Evolutionary conservation across 2,888 invertebrate genomes (phyloP).

Genomic region (Balanococcus diminutus): DNA sequence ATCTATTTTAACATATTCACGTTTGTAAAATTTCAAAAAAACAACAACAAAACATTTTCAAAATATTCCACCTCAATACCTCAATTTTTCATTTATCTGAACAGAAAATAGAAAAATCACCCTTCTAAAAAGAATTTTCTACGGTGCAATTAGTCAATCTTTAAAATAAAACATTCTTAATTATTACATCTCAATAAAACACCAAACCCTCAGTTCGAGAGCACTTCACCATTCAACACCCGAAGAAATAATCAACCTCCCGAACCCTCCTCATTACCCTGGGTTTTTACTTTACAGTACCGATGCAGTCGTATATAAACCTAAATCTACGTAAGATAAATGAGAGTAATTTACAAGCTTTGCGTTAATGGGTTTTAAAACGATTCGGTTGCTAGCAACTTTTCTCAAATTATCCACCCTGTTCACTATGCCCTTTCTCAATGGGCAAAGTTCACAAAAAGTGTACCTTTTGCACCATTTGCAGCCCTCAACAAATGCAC

Average conservation of each 20-base stretch:
- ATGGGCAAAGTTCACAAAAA: not conserved
- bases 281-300: no score
- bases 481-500: not conserved
- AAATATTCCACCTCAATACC: no score
- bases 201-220: not conserved
- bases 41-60: no score
- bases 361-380: conserved; percentile 37
- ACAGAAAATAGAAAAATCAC: no score
- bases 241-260: not conserved
- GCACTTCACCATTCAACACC: not conserved
- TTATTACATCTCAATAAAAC: not conserved
- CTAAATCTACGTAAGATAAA: no score
- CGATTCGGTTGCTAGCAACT: not conserved
- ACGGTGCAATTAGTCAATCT: not conserved
- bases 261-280: not conserved
- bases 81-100: no score
- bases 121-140: no score
- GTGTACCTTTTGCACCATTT: not conserved
- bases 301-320: not conserved
- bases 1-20: no score
- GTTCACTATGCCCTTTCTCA: not conserved
- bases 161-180: not conserved
- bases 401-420: not conserved
- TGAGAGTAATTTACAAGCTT: conserved; percentile 39
- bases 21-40: no score